A percentile compares a stretch with the other conserved stretches of the same genome.
These are phyloP conservation scores for Pelusios castaneus DNA, from an alignment of 2,113 vertebrate genomes.

Conservation along the genomic window DNA sequence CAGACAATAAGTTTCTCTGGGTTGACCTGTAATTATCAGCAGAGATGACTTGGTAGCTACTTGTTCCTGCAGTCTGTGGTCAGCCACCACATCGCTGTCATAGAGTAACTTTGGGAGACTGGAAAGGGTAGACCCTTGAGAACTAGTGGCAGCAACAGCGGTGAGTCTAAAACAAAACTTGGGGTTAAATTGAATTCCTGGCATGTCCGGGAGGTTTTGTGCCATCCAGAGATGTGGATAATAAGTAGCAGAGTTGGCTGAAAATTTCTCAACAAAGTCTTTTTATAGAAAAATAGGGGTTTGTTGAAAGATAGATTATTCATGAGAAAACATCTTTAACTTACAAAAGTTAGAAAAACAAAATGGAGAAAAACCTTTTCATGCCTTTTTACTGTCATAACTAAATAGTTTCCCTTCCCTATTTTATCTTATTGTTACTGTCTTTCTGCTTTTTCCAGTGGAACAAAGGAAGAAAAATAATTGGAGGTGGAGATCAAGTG, in stretches of 20 bases:
- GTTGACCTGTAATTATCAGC: not conserved
- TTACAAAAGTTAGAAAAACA: not conserved
- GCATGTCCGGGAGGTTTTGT: not conserved
- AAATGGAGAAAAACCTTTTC: not conserved
- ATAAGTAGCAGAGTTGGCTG: not conserved
- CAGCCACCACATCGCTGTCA: rapidly evolving
- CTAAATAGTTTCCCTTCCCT: not conserved
- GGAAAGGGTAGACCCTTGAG: not conserved
- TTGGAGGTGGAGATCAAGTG: not conserved
- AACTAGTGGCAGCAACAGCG: not conserved
- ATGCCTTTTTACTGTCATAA: not conserved
- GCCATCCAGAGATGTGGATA: not conserved
- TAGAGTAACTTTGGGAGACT: not conserved
- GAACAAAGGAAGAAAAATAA: not conserved
- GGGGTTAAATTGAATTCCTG: not conserved
- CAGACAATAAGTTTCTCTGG: not conserved
- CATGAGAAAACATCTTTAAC: not conserved
- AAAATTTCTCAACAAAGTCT: not conserved
- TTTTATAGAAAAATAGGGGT: not conserved
- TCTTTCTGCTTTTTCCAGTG: not conserved
- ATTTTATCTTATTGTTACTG: not conserved
- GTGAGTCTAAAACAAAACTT: not conserved
- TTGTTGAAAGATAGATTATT: not conserved
- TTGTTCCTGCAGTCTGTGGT: not conserved
- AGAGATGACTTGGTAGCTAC: not conserved